Percentiles rank a stretch among this genome's conserved stretches.
Evolutionary conservation across 2,888 invertebrate genomes (phyloP).

Genomic region (Caenorhabditis sulstoni): DNA sequence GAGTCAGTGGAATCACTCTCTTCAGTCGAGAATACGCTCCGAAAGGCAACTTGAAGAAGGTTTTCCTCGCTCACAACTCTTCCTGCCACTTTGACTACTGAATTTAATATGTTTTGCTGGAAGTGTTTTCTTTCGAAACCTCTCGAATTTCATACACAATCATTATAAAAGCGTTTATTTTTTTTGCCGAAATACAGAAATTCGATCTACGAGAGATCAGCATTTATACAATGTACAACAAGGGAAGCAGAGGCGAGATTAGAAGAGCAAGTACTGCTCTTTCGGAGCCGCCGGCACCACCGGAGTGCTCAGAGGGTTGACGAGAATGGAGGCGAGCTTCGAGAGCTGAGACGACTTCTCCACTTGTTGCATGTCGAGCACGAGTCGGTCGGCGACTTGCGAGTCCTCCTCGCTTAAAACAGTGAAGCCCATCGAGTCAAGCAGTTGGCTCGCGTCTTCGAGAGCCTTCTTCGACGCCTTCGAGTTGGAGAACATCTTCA

Average conservation of each 20-base stretch:
- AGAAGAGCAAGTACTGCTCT: conserved; percentile 55
- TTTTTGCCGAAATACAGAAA: conserved; percentile 35
- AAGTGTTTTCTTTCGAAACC: too few relatives aligned
- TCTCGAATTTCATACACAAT: background rate
- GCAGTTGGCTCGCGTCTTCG: conserved; percentile 39
- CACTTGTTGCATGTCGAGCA: conserved; percentile 55
- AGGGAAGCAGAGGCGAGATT: conserved; percentile 2
- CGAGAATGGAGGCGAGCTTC: conserved; percentile 50
- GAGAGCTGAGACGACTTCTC: conserved; percentile 54
- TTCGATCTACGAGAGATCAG: conserved; percentile 46
- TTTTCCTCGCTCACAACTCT: conserved; percentile 31
- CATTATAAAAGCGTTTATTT: conserved; percentile 11
- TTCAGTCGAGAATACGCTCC: conserved; percentile 23
- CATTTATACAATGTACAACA: conserved; percentile 21
- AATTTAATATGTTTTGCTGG: background rate
- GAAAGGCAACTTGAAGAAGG: conserved; percentile 25
- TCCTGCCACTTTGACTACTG: conserved; percentile 44
- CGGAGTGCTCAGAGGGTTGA: conserved; percentile 40
- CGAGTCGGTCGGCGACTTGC: conserved; percentile 55
- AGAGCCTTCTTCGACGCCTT: conserved; percentile 46
- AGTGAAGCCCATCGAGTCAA: conserved; percentile 56
- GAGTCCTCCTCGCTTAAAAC: conserved; percentile 59
- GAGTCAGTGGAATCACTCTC: conserved; percentile 42
- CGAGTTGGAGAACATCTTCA: conserved; percentile 53
- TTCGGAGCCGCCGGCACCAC: conserved; percentile 19